These are phyloP conservation scores for Myripristis murdjan DNA, from an alignment of 2,797 vertebrate genomes.

Conservation along the genomic window DNA sequence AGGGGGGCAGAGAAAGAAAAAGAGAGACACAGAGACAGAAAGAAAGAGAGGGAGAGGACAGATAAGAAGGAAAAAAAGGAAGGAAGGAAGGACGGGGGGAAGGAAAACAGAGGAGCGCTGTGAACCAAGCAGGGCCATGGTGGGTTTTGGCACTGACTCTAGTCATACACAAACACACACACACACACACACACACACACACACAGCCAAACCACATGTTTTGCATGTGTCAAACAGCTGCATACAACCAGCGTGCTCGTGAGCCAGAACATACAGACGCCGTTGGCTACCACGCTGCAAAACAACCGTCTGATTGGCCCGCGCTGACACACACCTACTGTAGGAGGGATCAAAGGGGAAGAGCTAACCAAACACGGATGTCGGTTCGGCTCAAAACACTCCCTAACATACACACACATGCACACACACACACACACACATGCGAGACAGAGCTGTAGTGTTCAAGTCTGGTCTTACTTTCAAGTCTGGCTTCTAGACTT, in stretches of 20 bases:
- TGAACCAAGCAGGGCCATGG: conserved; percentile 39
- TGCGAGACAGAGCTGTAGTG: neutral
- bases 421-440: conserved; percentile 50
- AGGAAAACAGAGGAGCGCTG: conserved; percentile 31
- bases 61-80: conserved; percentile 17
- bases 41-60: too few species aligned
- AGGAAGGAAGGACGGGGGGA: conserved; percentile 31
- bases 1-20: conserved; percentile 3
- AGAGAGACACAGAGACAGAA: too few species aligned
- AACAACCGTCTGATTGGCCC: conserved; percentile 50
- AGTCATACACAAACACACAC: neutral
- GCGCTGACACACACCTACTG: conserved; percentile 32
- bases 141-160: conserved; percentile 32
- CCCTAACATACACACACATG: too few species aligned
- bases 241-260: conserved; percentile 43
- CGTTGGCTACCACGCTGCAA: conserved; percentile 49
- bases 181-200: conserved; percentile 17
- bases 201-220: conserved; percentile 70
- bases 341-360: conserved; percentile 40
- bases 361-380: conserved; percentile 38
- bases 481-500: too few species aligned
- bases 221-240: conserved; percentile 76
- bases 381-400: neutral
- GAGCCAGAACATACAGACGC: conserved; percentile 56
- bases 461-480: neutral